Conservation (phyloP, 2,888 invertebrate species). For the Synergus itoensis region DNA sequence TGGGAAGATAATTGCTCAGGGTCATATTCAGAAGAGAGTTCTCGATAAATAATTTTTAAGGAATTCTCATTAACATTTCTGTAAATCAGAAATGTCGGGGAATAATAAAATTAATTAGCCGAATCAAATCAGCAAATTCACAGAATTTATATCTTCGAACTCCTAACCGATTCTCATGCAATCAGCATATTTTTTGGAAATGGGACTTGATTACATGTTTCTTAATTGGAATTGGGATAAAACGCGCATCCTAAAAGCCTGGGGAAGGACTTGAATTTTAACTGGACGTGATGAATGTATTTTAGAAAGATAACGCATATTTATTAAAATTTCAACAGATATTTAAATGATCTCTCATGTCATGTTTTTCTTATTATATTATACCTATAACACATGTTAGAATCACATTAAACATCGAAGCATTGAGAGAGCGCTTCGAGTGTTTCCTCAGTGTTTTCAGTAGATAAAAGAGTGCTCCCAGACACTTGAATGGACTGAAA, state of each 20-base stretch:
- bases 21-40: not conserved
- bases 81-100: not conserved
- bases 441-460: slow-evolving; percentile 14
- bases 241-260: no score
- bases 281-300: no score
- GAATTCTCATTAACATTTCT: not conserved
- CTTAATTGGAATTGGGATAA: not conserved
- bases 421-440: slow-evolving; percentile 3
- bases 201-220: not conserved
- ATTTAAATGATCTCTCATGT: not conserved
- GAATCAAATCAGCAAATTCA: not conserved
- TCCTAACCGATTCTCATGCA: not conserved
- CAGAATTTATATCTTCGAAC: not conserved
- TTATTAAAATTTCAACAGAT: not conserved
- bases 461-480: not conserved
- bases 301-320: no score
- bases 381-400: not conserved
- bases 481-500: slow-evolving; percentile 37
- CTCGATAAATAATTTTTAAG: not conserved
- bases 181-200: not conserved
- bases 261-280: no score
- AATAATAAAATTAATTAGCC: not conserved
- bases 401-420: not conserved
- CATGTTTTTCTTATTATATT: not conserved
- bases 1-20: not conserved